Base-by-base conservation (phyloP, 2,113 vertebrate species). In the Paracanthobrama guichenoti region DNA sequence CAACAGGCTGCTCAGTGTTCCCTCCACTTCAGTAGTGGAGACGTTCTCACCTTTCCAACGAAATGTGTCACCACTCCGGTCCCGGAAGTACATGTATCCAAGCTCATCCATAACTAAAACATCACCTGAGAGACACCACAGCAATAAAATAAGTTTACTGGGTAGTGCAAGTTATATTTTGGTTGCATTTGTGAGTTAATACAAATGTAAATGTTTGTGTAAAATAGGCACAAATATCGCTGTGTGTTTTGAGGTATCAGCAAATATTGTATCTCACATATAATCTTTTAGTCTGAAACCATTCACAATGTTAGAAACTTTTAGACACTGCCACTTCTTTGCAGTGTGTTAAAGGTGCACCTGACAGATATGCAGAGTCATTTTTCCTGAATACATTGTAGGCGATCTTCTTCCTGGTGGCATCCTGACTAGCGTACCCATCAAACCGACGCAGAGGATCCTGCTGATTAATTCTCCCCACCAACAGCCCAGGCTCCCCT, bases 31-130 rank as follows among this genome's bases (percentile, higher is more conserved):
- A 0, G 95, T 95, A 81, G 96, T 96, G n/a, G 97, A 97, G 31
- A 97, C 96, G 0, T 97, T 97, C 91, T 97, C 97, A 3, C 97
- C 97, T 2, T 95, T 93, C 97, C 97, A 97, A 10, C 96, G 96
- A 89, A 96, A 97, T 0, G 97, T 97, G 91, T 97, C 97, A 0
- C 97, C 97, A 0, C 95, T 92, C 2, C 97, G 95, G 72, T 97
- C 97, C 14, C 79, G 93, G 90, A 97, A 97, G 85, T 96, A 97
- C 92, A 97, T 95, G 92, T 97, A 97, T 35, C 97, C 97, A 3
- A 96, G 93, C 2, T 97, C 97, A 0, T 97, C 97, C 97, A 97
- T 97, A 88, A 97, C 95, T 90, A 97, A 81, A 50, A 97, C 89
- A 0, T 97, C 97, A 44, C 97, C 96, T 97, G 87, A 8, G 4